Evolutionary conservation across 2,797 vertebrate species (phyloP).

Genomic region (Agapornis canus): DNA sequence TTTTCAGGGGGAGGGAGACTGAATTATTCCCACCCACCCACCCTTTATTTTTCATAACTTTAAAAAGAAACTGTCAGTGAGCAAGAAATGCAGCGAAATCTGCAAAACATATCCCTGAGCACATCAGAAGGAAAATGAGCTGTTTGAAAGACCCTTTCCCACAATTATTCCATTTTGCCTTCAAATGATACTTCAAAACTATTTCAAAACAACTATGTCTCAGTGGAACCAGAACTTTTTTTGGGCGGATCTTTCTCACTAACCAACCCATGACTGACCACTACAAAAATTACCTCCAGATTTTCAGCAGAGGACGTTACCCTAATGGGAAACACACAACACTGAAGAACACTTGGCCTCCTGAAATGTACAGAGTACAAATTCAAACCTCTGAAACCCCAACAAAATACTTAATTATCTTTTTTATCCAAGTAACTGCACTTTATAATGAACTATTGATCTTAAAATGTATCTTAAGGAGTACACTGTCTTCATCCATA

Average conservation of each 20-base stretch:
- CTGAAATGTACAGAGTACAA: not conserved
- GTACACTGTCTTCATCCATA: not conserved
- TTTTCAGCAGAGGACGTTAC: slow-evolving; percentile 37
- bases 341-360: not conserved
- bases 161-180: slow-evolving; percentile 32
- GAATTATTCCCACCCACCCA: not conserved
- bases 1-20: not conserved
- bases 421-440: not conserved
- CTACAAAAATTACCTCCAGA: slow-evolving; percentile 65
- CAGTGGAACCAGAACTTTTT: slow-evolving; percentile 41
- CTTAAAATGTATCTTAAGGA: slow-evolving; percentile 1
- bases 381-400: not conserved
- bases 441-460: not conserved
- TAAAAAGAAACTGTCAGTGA: not conserved
- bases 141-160: slow-evolving; percentile 28
- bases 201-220: slow-evolving; percentile 31
- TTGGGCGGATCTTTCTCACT: slow-evolving; percentile 23
- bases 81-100: slow-evolving; percentile 4
- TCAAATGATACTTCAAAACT: slow-evolving; percentile 53
- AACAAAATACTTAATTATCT: not conserved
- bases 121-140: slow-evolving; percentile 20
- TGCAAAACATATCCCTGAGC: not conserved
- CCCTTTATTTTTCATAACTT: slow-evolving; percentile 1
- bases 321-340: slow-evolving; percentile 57
- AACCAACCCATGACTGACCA: slow-evolving; percentile 45